Evolutionary conservation across 1,140 invertebrate species (phyloP), one percentile per base, ranked within the genome.

Genomic region (Sycobia sp.): DNA sequence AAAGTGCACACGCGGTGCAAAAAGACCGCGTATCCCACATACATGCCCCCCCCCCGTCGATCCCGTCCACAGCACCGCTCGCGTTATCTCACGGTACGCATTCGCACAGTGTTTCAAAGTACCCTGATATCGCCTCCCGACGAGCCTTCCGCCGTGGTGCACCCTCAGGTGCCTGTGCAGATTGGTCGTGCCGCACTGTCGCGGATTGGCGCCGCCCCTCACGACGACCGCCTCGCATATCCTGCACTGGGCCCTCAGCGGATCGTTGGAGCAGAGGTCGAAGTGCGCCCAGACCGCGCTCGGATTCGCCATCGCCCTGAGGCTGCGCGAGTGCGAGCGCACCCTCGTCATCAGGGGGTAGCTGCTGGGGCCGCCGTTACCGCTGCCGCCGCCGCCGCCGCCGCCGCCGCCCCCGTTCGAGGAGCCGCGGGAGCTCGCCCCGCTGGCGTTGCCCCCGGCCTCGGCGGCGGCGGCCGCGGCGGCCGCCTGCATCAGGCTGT

Each of bases 261-360:
- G 78, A 59, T 82, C 79, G 67, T 82, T 80, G 2, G 65, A 62
- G 59, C 79, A 81, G 1, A 82, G 66, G 61, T 82, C 79, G 50
- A 82, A 82, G 46, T 82, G 80, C 1, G 78, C 78, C 81, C 81
- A 82, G 18, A 82, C 81, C 9, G 80, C 80, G 67, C 80, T 82
- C 1, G 81, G 79, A 54, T 81, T 81, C 0, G 81, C 78, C 78
- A 81, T 82, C 4, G 79, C 80, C 20, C 79, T 65, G 2, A 81
- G 64, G 58, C 79, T 81, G 3, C 78, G 69, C 16, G 80, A 69
- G 29, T 82, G 80, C 2, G 80, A 81, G 18, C 78, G 71, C n/a
- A 80, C 79, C 14, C 78, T 59, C 0, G 63, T 68, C n/a, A 68
- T 55, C 39, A 70, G 63, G 1, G 68, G 41, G 16, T 66, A 67